These are phyloP conservation scores for Sebastes fasciatus DNA, from an alignment of 2,113 vertebrate genomes.

Conservation along the genomic window DNA sequence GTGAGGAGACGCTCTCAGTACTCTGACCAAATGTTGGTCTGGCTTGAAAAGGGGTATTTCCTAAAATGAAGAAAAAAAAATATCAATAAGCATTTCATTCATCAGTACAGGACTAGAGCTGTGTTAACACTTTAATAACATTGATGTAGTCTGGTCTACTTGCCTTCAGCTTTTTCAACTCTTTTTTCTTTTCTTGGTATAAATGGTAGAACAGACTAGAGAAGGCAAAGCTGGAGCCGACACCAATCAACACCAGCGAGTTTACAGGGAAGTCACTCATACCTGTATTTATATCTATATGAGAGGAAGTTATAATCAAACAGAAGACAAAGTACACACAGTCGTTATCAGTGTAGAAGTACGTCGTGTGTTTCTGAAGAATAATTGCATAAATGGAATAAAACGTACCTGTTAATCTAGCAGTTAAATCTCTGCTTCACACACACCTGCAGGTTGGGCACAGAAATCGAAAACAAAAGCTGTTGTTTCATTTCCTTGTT, in stretches of 20 bases:
- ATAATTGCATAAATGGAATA: neutral
- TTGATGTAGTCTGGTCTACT: neutral
- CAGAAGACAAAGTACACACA: neutral
- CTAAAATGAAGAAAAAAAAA: constrained; percentile 47
- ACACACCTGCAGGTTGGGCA: too few relatives aligned
- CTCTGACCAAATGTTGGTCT: constrained; percentile 72
- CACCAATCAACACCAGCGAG: constrained; percentile 73
- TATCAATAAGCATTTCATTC: neutral
- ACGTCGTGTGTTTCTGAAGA: neutral
- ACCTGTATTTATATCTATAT: constrained; percentile 51
- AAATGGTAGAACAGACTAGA: constrained; percentile 82
- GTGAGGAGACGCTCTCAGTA: constrained; percentile 69
- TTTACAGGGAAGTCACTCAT: constrained; percentile 78
- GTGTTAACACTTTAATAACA: neutral
- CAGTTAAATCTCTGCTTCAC: neutral
- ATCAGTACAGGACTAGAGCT: neutral
- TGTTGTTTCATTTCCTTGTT: constrained; percentile 50
- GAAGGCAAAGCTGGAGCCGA: constrained; percentile 81
- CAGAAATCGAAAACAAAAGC: constrained; percentile 28
- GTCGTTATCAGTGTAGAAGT: too few relatives aligned
- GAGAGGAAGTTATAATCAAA: neutral
- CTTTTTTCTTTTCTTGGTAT: constrained; percentile 76
- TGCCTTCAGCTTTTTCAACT: constrained; percentile 77
- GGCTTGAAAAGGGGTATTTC: constrained; percentile 80
- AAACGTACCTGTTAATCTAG: constrained; percentile 12